Evolutionary conservation across 2,797 vertebrate genomes (phyloP), one percentile per base, ranked within the genome.

Genomic region (Melanotaenia parkinsoni): DNA sequence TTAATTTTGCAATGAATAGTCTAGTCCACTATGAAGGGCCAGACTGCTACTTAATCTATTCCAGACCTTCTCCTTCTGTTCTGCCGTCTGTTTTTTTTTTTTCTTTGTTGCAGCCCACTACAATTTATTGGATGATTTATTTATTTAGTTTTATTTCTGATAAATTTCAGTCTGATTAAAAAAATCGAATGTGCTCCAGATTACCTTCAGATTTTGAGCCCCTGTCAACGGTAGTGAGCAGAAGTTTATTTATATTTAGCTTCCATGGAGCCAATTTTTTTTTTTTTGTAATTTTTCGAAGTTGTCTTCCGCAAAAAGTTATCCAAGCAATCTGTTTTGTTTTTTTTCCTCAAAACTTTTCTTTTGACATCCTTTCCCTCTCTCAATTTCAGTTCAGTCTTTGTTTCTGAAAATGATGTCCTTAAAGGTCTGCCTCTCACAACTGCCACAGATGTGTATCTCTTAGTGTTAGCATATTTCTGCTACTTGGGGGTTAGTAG

Each of bases 11-110:
- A 26, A 59, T 45, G 75, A 84, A 64, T 80, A 64, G 81, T 82
- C 74, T 72, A 43, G 80, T 86, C 58, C 72, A 69, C 68, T 72
- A 58, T 74, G 58, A 74, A 72, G 85, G 84, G 72, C 83, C 89
- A 91, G 84, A 63, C 72, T 83, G 86, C 72, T 76, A 73, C 82
- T 82, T 70, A 60, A 75, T 88, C 82, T 83, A 77, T 84, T 86
- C 81, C 78, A 86, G 63, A 83, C 76, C 53, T 76, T 24, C 40
- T 76, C 88, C 88, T 79, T 86, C 91, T 92, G 89, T 81, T 87
- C 79, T 63, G 76, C 85, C 80, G 58, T 90, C 87, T 87, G 85
- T 47, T 81, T 84, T 69, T 66, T 72, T 72, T 63, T 58, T 70
- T 32, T 32, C 63, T 64, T 72, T 14, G 18, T 18, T 69, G 50